A percentile compares a stretch with the other conserved stretches of the same genome.
Evolutionary conservation across 2,797 vertebrate species (phyloP).

Genomic region (Streptopelia turtur): DNA sequence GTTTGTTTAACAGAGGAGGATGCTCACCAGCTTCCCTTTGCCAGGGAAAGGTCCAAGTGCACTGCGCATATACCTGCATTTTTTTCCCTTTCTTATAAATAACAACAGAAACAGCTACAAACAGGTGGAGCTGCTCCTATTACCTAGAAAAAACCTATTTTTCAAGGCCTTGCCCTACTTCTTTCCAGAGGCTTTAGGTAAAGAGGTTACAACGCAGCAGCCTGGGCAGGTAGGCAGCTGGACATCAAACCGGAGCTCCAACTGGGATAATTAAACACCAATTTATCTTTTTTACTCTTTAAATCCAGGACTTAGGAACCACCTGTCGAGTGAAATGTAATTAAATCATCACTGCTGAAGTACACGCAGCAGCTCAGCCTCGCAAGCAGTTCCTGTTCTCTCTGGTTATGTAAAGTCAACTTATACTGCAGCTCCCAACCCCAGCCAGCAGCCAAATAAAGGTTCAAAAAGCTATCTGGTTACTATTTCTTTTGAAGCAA

Average conservation of each 20-base stretch:
- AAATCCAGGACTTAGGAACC: slow-evolving; percentile 37
- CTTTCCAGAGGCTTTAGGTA: neutral
- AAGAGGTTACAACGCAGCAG: neutral
- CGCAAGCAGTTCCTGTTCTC: neutral
- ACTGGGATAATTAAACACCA: slow-evolving; percentile 71
- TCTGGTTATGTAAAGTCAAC: neutral
- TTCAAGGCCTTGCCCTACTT: neutral
- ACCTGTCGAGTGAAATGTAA: slow-evolving; percentile 70
- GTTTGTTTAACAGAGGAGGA: neutral
- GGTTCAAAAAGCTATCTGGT: neutral
- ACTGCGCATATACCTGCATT: neutral
- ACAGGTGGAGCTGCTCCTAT: neutral
- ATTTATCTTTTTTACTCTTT: neutral
- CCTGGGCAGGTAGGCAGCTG: slow-evolving; percentile 10
- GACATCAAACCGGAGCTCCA: slow-evolving; percentile 17
- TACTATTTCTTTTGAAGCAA: neutral
- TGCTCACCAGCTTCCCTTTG: neutral
- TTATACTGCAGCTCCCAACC: neutral
- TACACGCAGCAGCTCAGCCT: neutral
- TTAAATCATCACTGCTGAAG: slow-evolving; percentile 44
- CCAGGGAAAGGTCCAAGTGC: neutral
- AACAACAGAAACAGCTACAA: neutral
- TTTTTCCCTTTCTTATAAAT: neutral
- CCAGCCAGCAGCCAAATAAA: neutral
- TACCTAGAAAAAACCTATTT: neutral